These are phyloP conservation scores for Pagetopsis macropterus DNA, from an alignment of 2,797 vertebrate genomes.

Conservation along the genomic window DNA sequence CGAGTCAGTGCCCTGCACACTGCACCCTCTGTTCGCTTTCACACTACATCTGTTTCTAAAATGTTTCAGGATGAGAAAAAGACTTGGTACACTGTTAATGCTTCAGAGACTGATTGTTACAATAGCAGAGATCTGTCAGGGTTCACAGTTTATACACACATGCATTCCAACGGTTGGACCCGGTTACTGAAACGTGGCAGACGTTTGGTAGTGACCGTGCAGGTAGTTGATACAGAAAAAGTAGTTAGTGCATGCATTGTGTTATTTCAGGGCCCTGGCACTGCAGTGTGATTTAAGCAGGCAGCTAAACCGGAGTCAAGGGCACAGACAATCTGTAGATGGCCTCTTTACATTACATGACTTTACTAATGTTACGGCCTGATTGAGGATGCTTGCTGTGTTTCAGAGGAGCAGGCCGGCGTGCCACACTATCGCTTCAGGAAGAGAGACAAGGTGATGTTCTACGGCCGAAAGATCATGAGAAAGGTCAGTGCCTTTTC, in stretches of 20 bases:
- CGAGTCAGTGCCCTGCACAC: slow-evolving; percentile 83
- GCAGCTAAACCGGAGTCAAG: neutral
- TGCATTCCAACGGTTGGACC: neutral
- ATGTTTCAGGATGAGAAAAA: neutral
- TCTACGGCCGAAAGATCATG: slow-evolving; percentile 96
- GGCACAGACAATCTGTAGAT: neutral
- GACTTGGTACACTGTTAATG: neutral
- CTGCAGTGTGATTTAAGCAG: neutral
- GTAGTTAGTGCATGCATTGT: too few relatives aligned
- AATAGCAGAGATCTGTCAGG: neutral
- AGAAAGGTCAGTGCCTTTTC: slow-evolving; percentile 85
- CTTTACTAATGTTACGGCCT: too few relatives aligned
- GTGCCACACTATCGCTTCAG: slow-evolving; percentile 90
- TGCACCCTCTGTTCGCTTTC: neutral
- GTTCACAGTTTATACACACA: neutral
- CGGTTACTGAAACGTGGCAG: neutral
- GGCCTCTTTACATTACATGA: slow-evolving; percentile 9
- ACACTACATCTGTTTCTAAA: neutral
- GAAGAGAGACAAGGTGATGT: slow-evolving; percentile 94
- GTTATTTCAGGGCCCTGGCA: neutral
- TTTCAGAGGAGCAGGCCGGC: slow-evolving; percentile 83
- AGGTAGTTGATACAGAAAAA: too few relatives aligned
- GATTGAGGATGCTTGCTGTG: slow-evolving; percentile 10
- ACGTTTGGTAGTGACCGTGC: too few relatives aligned
- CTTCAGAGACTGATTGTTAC: neutral